Evolutionary conservation across 2,797 vertebrate genomes (phyloP).

Genomic region (Xyrichtys novacula): DNA sequence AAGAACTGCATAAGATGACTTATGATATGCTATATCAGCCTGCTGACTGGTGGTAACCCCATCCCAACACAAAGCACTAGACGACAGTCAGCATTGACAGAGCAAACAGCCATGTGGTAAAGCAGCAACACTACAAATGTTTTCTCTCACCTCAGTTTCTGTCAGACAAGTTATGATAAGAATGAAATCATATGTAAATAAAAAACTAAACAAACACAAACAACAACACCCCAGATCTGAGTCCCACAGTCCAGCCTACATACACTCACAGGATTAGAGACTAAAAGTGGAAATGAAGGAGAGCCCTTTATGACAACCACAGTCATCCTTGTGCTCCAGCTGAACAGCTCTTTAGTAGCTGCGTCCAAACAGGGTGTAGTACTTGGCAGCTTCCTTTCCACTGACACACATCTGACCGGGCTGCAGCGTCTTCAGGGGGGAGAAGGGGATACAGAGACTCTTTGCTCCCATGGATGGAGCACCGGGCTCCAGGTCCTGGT

Average conservation of each 20-base stretch:
- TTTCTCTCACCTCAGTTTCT: background rate
- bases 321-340: constrained; percentile 5
- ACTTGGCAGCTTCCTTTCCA: constrained; percentile 91
- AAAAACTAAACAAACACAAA: constrained; percentile 22
- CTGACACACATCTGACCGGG: constrained; percentile 90
- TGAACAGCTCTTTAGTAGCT: constrained; percentile 87
- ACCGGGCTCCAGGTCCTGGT: constrained; percentile 97
- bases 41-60: background rate
- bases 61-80: background rate
- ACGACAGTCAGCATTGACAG: background rate
- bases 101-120: background rate
- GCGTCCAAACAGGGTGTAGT: constrained; percentile 96
- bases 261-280: constrained; percentile 9
- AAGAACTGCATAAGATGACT: background rate
- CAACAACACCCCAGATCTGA: constrained; percentile 8
- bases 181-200: constrained; percentile 16
- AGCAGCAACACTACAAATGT: background rate
- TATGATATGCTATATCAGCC: background rate
- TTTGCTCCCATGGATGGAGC: constrained; percentile 99
- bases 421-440: constrained; percentile 88
- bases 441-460: constrained; percentile 97
- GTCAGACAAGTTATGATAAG: background rate
- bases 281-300: constrained; percentile 6
- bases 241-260: constrained; percentile 21
- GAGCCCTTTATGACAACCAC: constrained; percentile 57